phyloP scores from a whole-genome alignment of 2,797 vertebrate species.

The Semotilus atromaculatus region DNA sequence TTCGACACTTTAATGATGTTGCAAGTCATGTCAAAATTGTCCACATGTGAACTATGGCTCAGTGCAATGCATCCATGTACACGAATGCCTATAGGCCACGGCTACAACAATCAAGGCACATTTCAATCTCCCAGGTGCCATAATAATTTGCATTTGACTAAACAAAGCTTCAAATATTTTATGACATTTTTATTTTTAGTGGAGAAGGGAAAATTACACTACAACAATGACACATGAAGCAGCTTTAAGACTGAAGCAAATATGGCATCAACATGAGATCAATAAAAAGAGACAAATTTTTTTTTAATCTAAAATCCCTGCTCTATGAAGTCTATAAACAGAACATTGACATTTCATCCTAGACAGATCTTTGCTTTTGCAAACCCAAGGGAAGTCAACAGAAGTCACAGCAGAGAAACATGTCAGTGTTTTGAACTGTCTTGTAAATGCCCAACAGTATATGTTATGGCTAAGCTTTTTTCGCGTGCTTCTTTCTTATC shows the following conservation, averaged over 20 bases:
- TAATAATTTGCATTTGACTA: not conserved
- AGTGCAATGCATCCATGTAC: not conserved
- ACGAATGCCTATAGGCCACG: not conserved
- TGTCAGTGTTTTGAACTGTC: not conserved
- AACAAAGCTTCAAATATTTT: not conserved
- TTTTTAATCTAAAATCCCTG: not conserved
- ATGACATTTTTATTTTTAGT: not conserved
- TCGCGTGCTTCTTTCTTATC: slow-evolving; percentile 9
- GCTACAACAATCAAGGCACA: not conserved
- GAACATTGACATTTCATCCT: not conserved
- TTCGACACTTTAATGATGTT: not conserved
- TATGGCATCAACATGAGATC: not conserved
- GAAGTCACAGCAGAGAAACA: slow-evolving; percentile 12
- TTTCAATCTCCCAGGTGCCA: not conserved
- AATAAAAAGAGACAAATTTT: not conserved
- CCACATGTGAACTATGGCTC: not conserved
- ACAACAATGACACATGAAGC: not conserved
- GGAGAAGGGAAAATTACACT: not conserved
- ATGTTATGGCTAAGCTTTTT: slow-evolving; percentile 23
- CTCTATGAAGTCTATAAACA: slow-evolving; percentile 8
- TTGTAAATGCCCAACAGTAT: slow-evolving; percentile 16
- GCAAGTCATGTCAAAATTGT: not conserved
- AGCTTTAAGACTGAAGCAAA: slow-evolving; percentile 1
- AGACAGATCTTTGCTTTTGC: not conserved
- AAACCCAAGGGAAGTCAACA: slow-evolving; percentile 16